phyloP scores from a whole-genome alignment of 2,797 vertebrate genomes.

The Gadopsis marmoratus region DNA sequence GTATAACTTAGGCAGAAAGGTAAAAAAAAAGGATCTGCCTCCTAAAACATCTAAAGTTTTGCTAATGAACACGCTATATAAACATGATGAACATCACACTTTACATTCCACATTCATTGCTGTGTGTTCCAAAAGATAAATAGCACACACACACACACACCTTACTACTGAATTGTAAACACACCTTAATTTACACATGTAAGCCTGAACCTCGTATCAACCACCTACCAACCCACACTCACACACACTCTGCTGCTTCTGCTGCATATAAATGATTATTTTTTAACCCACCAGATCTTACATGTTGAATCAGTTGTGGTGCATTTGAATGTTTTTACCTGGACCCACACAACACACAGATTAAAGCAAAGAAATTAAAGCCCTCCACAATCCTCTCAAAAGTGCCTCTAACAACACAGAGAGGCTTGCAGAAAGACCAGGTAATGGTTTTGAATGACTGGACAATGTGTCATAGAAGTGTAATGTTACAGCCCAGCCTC shows the following conservation, averaged over 20 bases:
- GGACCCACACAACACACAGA: background rate
- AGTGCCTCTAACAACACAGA: slow-evolving; percentile 32
- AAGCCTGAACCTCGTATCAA: slow-evolving; percentile 18
- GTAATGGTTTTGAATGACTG: slow-evolving; percentile 75
- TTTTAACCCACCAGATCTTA: too few species aligned
- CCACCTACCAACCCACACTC: background rate
- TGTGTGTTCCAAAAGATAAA: slow-evolving; percentile 4
- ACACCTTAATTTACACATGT: slow-evolving; percentile 13
- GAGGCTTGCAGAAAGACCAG: slow-evolving; percentile 63
- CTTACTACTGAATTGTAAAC: slow-evolving; percentile 1
- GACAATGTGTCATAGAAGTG: slow-evolving; percentile 77
- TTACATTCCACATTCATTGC: slow-evolving; percentile 8
- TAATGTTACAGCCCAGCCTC: slow-evolving; percentile 81
- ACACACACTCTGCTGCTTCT: background rate
- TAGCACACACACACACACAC: background rate
- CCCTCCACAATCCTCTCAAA: slow-evolving; percentile 21
- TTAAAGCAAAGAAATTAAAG: slow-evolving; percentile 7
- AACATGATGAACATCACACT: background rate
- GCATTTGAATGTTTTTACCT: too few species aligned
- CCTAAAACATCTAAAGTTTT: too few species aligned
- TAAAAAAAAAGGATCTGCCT: too few species aligned
- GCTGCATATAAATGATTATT: too few species aligned
- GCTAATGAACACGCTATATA: too few species aligned
- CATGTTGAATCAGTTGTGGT: too few species aligned
- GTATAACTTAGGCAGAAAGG: too few species aligned